Base-by-base conservation (phyloP, 2,888 invertebrate species). In the Tineola bisselliella region DNA sequence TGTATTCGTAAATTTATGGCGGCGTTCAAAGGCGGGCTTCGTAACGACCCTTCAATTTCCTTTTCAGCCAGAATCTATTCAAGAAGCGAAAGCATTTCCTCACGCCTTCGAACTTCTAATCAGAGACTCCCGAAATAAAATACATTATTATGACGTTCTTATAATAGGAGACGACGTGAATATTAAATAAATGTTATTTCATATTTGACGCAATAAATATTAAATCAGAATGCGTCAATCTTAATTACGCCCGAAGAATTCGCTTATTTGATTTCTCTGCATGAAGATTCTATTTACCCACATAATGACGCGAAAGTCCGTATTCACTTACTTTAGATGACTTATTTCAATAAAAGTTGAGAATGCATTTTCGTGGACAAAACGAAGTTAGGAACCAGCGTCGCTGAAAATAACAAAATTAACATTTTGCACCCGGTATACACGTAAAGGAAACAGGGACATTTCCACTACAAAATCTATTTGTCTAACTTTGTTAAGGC, bases 1-100 rank as follows among this genome's bases (percentile, higher is more conserved):
- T 72, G 71, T 71, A 77, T 74, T 75, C 74, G 72, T 70, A 74
- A 76, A 79, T 81, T 80, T 80, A 79, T 77, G 63, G 76, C 75
- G 75, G 69, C 71, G 70, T 71, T 73, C 74, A 75, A 73, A 76
- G 69, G 73, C 67, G 69, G 65, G 68, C 73, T 70, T 75, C 75
- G 71, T 79, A 81, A 82, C 81, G 81, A 81, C 78, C 78, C 77
- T 79, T 81, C 82, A 78, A 83, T 83, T 83, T 84, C 79, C 84
- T 78, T 79, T 80, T 78, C 77, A 81, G 73, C 70, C 69, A 69
- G 72, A 76, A 78, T 78, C 79, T 75, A 82, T 82, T 81, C 80
- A 78, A 75, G 73, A 72, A 71, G 25, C 25, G 25, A 25, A 25
- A 25, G 79, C 79, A 79, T 80, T 83, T 80, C 78, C 76, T 72